Conservation (phyloP, 1,140 invertebrate species). For the Thaumatotibia leucotreta region DNA sequence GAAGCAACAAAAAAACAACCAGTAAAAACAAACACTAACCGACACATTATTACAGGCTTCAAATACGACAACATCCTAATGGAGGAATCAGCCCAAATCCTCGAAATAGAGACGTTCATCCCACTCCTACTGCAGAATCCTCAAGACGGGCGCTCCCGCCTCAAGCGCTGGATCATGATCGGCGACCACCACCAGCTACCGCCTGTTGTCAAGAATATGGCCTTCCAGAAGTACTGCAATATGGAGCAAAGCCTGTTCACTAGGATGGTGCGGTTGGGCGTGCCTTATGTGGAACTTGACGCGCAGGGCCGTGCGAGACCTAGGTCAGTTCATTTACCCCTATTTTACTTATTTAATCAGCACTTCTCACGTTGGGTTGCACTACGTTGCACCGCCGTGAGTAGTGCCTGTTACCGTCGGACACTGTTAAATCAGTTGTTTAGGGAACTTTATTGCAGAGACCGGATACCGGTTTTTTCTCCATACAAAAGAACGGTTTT, state of each 20-base stretch:
- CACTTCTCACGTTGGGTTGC: too few relatives aligned
- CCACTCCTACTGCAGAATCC: constrained; percentile 98
- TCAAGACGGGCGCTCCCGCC: constrained; percentile 94
- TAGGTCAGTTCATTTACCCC: constrained; percentile 80
- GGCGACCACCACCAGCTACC: constrained; percentile 99
- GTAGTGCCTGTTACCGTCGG: too few relatives aligned
- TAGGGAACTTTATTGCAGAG: too few relatives aligned
- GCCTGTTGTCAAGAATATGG: constrained; percentile 99
- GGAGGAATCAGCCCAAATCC: constrained; percentile 99
- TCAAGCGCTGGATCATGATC: constrained; percentile 99
- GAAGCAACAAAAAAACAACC: not conserved
- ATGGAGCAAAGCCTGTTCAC: constrained; percentile 99
- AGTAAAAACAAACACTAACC: constrained; percentile 18
- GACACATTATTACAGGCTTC: constrained; percentile 78
- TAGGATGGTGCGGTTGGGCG: constrained; percentile 95
- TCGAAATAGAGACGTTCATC: constrained; percentile 99
- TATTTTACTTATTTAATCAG: too few relatives aligned
- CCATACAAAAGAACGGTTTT: too few relatives aligned
- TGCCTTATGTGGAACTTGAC: constrained; percentile 98
- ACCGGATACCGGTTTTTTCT: too few relatives aligned
- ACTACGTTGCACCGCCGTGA: too few relatives aligned
- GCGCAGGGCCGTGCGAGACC: constrained; percentile 96
- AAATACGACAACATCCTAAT: constrained; percentile 99
- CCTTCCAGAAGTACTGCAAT: constrained; percentile 99
- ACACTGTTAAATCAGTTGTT: too few relatives aligned